Percentiles rank a stretch among this genome's conserved stretches.
These are phyloP conservation scores for Chamaedrilus cognettii DNA, from an alignment of 2,888 invertebrate species.

Conservation along the genomic window DNA sequence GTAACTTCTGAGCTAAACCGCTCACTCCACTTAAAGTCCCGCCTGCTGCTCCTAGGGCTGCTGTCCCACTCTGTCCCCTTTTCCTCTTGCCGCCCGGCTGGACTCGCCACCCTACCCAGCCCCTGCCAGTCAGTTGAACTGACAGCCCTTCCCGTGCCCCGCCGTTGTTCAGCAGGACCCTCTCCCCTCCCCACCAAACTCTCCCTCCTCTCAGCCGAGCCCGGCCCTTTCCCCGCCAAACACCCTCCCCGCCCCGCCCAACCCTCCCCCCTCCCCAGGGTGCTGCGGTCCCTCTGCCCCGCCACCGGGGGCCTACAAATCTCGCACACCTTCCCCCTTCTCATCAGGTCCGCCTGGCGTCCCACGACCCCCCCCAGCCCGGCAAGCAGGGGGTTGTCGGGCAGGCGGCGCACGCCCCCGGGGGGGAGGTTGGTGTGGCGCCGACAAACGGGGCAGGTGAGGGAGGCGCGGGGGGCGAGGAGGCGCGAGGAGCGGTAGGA, in stretches of 20 bases:
- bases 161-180: background rate
- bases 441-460: constrained; percentile 57
- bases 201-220: background rate
- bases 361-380: constrained; percentile 50
- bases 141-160: background rate
- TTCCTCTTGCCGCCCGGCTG: no score
- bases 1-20: no score
- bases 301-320: constrained; percentile 11
- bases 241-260: background rate
- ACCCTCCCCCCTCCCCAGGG: background rate
- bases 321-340: constrained; percentile 4
- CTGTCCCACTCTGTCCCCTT: background rate
- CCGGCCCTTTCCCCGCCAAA: background rate
- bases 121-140: no score
- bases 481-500: constrained; percentile 40
- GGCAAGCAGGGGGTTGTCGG: constrained; percentile 57
- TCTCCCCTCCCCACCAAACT: background rate
- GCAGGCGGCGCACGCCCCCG: constrained; percentile 54
- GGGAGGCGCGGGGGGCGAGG: constrained; percentile 45
- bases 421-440: constrained; percentile 55
- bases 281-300: background rate
- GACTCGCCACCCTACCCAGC: no score
- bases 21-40: no score
- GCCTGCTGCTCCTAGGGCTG: no score
- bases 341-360: background rate